Conservation (phyloP, 2,797 vertebrate genomes). For the Peromyscus aztecus region DNA sequence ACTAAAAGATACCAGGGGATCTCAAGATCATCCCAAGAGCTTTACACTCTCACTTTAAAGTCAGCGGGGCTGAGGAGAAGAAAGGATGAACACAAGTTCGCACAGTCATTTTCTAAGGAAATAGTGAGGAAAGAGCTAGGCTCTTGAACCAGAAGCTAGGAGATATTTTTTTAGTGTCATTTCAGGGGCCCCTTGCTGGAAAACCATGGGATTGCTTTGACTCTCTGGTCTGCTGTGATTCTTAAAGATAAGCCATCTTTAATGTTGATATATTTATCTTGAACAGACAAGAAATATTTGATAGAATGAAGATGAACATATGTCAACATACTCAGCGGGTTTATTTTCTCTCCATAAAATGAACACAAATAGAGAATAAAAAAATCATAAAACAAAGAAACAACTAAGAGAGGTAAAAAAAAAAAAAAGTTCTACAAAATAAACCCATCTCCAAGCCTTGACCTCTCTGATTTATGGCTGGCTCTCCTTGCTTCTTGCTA, state of each 20-base stretch:
- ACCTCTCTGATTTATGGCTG: not conserved
- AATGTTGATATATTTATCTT: not conserved
- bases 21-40: not conserved
- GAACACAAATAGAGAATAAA: not conserved
- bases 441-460: not conserved
- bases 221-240: not conserved
- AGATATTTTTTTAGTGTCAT: not conserved
- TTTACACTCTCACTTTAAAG: not conserved
- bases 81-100: not conserved
- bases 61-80: not conserved
- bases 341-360: not conserved
- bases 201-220: not conserved
- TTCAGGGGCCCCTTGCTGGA: not conserved
- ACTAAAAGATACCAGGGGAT: not conserved
- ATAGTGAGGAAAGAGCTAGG: not conserved
- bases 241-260: not conserved
- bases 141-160: not conserved
- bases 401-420: not conserved
- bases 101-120: not conserved
- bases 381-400: not conserved
- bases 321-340: not conserved
- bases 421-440: not conserved
- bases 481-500: not conserved
- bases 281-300: constrained; percentile 8
- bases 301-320: not conserved